Base-by-base conservation (phyloP, 2,888 invertebrate genomes). In the Chaitophorus viminalis region DNA sequence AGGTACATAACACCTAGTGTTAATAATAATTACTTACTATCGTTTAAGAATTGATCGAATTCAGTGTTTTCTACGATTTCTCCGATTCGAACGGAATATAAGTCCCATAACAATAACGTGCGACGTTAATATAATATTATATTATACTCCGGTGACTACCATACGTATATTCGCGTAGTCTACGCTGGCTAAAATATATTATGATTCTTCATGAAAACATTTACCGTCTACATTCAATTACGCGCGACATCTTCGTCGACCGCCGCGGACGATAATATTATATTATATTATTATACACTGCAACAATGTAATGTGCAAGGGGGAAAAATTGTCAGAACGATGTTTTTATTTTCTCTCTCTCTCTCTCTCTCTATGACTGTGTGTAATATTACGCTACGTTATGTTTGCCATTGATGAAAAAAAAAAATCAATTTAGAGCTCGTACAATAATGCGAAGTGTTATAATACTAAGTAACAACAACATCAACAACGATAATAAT, bases 1-100 rank as follows among this genome's bases (percentile, higher is more conserved):
- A 36, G 33, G 9, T 33, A 18, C 11, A 25, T 36, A 83, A 31
- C 21, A 25, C 25, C 25, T 46, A 46, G 11, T 9, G 46, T 46
- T 9, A 46, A 46, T 14, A 46, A 46, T 14, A 46, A 33, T 65
- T 36, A 79, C n/a, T 54, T 9, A 65, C 18, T 74, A 54, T 36
- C 75, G 25, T 36, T 72, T 36, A 29, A 78, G 72, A 72, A n/a
- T n/a, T n/a, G n/a, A n/a, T n/a, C n/a, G n/a, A n/a, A 8, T 68
- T 39, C 29, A 4, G 31, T 29, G 33, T 78, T 86, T 78, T 86
- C 79, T 36, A 46, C 54, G 86, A 79, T 86, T 79, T 86, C 78
- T 86, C 86, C 86, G 78, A 46, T 72, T 78, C 54, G 52, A 8
- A 77, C 29, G 65, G 46, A 14, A 76, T 14, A 39, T 3, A 39